phyloP scores from a whole-genome alignment of 2,797 vertebrate genomes.

The Taeniopygia guttata region DNA sequence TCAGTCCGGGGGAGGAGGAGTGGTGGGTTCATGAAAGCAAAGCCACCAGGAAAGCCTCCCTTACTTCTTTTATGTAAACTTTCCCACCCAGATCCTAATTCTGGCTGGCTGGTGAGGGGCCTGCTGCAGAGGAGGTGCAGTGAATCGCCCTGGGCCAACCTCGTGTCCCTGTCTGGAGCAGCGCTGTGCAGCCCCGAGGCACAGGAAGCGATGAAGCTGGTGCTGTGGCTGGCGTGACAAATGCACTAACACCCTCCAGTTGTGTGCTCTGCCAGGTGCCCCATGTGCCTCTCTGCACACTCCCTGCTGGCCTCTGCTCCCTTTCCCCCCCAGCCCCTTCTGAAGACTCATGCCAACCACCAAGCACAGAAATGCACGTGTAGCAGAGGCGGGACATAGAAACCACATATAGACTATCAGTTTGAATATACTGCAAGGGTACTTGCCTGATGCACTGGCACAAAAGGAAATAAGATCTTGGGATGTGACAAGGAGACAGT shows the following conservation, averaged over 20 bases:
- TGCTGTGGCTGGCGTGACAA: background rate
- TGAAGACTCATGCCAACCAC: background rate
- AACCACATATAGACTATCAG: background rate
- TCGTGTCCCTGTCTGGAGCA: background rate
- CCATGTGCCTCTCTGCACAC: background rate
- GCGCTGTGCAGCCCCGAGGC: background rate
- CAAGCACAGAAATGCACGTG: background rate
- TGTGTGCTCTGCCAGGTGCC: background rate
- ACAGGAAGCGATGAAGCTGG: background rate
- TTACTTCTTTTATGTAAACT: slow-evolving; percentile 39
- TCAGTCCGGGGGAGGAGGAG: background rate
- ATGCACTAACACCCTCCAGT: background rate
- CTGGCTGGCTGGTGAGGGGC: background rate
- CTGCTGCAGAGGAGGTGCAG: background rate
- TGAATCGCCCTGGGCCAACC: background rate
- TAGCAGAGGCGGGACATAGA: background rate
- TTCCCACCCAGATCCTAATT: slow-evolving; percentile 32
- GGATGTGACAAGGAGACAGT: background rate
- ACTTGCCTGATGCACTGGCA: background rate
- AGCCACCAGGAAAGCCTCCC: background rate
- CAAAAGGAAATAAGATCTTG: background rate
- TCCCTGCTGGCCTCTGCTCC: background rate
- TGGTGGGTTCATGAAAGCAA: slow-evolving; percentile 31
- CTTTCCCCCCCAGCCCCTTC: background rate
- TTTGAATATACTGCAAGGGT: background rate